Base-by-base conservation (phyloP, 2,888 invertebrate species). In the Dicycla oo region DNA sequence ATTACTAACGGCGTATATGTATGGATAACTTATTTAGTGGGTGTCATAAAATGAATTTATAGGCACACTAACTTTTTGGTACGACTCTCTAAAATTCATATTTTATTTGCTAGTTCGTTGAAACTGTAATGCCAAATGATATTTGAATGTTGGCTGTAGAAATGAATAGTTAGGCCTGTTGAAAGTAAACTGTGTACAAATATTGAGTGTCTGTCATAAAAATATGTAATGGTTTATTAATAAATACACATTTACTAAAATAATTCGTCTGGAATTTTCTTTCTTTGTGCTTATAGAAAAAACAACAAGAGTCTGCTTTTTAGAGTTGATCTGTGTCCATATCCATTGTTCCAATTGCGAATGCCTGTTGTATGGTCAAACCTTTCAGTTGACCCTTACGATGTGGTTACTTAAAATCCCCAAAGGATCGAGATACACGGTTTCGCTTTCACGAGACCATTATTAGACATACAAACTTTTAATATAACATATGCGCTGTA, bases 371-470 rank as follows among this genome's bases (percentile, higher is more conserved):
- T 90, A 91, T 93, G 95, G 94, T 93, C 91, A 93, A 93, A 92
- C 94, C 94, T 93, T 94, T 93, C 90, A 87, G 88, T 90, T 93
- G 95, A 92, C 94, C 95, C 94, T 92, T 87, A 89, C 90, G 88
- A 90, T 93, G 94, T 89, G 95, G 95, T 93, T 91, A 90, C 91
- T 90, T 89, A 91, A 92, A 92, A 89, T 89, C 92, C 93, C 86
- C 88, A 87, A 91, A 93, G 94, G 93, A 92, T 90, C 88, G 88
- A 87, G 86, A 86, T 88, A 95, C 95, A 95, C 81, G 95, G 89
- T 88, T 95, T 93, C 90, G 94, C 95, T 95, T 95, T 95, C 92
- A 95, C 87, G 83, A 87, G 88, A 87, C 88, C 88, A 88, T 91
- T 91, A 84, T 83, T 79, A 85, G 79, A 69, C 79, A 81, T 75